Conservation (phyloP, 2,797 vertebrate genomes). For the Balearica regulorum region DNA sequence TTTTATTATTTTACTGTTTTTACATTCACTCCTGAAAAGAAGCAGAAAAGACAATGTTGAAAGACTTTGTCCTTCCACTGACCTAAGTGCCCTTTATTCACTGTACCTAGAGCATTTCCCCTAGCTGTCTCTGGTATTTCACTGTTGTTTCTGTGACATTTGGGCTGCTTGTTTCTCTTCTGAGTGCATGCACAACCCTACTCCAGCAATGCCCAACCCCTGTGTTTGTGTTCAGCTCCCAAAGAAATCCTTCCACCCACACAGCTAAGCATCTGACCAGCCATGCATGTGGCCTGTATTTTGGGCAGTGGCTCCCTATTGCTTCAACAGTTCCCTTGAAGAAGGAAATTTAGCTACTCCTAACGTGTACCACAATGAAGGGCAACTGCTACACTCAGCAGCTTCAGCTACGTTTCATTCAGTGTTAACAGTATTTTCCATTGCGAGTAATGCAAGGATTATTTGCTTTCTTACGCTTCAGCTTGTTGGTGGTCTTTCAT, state of each 20-base stretch:
- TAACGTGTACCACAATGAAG: not conserved
- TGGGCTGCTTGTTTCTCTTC: not conserved
- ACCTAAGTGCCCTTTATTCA: not conserved
- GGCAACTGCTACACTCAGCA: not conserved
- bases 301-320: not conserved
- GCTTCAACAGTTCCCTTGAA: not conserved
- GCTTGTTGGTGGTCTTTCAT: not conserved
- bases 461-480: not conserved
- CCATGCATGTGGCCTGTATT: not conserved
- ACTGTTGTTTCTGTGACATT: accelerated
- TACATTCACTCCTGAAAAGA: not conserved
- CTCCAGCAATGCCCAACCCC: not conserved
- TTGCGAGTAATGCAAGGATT: not conserved
- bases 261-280: not conserved
- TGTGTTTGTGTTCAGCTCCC: not conserved
- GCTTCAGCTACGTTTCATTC: not conserved
- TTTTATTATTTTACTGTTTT: not conserved
- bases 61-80: not conserved
- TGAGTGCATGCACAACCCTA: not conserved
- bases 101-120: not conserved
- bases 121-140: accelerated
- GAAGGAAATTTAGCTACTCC: not conserved
- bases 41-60: not conserved
- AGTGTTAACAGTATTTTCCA: not conserved
- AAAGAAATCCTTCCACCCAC: not conserved